These are phyloP conservation scores for Nematostella vectensis DNA, from an alignment of 92 coral and sea anemone species.

Conservation along the genomic window DNA sequence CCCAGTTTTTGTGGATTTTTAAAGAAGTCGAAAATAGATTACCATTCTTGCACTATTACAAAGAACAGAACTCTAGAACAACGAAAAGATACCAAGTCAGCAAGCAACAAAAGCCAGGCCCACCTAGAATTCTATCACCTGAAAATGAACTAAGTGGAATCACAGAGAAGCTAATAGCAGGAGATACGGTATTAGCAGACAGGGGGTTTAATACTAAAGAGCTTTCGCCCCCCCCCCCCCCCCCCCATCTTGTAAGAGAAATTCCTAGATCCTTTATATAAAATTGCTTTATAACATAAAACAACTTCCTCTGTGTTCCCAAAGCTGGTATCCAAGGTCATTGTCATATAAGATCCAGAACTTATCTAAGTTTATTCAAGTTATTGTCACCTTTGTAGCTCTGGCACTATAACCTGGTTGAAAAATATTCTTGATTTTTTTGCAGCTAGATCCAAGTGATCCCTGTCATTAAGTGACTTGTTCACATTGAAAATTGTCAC, in stretches of 20 bases:
- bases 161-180: slow-evolving; percentile 19
- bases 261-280: too few species aligned
- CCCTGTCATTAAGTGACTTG: slow-evolving; percentile 10
- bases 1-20: slow-evolving; percentile 18
- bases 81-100: slow-evolving; percentile 22
- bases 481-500: slow-evolving; percentile 15
- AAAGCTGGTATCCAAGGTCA: too few species aligned
- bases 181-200: slow-evolving; percentile 25
- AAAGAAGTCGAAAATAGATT: slow-evolving; percentile 15
- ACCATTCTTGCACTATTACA: slow-evolving; percentile 10
- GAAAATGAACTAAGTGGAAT: slow-evolving; percentile 33
- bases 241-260: too few species aligned
- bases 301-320: too few species aligned
- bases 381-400: too few species aligned
- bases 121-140: slow-evolving; percentile 17
- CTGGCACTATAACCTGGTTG: slow-evolving; percentile 10
- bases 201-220: slow-evolving; percentile 37
- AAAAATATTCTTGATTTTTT: slow-evolving; percentile 8
- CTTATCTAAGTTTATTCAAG: too few species aligned
- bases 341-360: too few species aligned
- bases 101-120: slow-evolving; percentile 34
- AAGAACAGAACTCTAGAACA: slow-evolving; percentile 9
- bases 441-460: slow-evolving; percentile 1
- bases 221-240: slow-evolving; percentile 9
- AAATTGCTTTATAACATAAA: too few species aligned